These are phyloP conservation scores for Penaeus japonicus DNA, from an alignment of 1,140 invertebrate genomes.

Conservation along the genomic window DNA sequence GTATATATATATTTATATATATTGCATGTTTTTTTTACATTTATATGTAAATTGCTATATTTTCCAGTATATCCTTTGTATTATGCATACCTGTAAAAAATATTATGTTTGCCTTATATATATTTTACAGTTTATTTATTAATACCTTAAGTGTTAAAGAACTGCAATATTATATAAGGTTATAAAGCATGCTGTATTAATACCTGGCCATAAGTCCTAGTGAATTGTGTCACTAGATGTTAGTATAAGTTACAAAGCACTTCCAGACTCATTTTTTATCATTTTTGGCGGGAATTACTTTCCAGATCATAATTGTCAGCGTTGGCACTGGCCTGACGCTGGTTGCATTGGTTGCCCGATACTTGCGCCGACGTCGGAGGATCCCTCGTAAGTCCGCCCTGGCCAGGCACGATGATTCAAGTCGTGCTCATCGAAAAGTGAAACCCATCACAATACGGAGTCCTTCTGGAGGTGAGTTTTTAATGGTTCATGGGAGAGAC, in stretches of 20 bases:
- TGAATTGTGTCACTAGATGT: background rate
- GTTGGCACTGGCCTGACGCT: conserved; percentile 35
- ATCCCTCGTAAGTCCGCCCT: conserved; percentile 27
- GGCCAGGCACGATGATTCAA: conserved; percentile 31
- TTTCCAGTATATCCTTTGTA: too few relatives aligned
- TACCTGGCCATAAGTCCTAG: too few relatives aligned
- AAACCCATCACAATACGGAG: conserved; percentile 49
- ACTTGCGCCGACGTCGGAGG: conserved; percentile 26
- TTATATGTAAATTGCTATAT: too few relatives aligned
- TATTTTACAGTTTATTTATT: too few relatives aligned
- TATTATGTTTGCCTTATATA: too few relatives aligned
- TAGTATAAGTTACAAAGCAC: background rate
- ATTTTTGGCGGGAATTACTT: background rate
- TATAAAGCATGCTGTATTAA: too few relatives aligned
- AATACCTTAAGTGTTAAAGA: too few relatives aligned
- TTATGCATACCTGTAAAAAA: too few relatives aligned
- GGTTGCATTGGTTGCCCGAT: conserved; percentile 34
- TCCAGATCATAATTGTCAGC: conserved; percentile 31
- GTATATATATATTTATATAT: too few relatives aligned
- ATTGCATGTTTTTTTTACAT: too few relatives aligned
- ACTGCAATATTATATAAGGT: too few relatives aligned
- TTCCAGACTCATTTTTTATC: background rate
- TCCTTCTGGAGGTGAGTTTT: conserved; percentile 37
- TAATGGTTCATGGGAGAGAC: too few relatives aligned
- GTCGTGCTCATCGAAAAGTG: conserved; percentile 13